Evolutionary conservation across 2,797 vertebrate species (phyloP), one percentile per base, ranked within the genome.

Genomic region (Mormyrops attenuatus): DNA sequence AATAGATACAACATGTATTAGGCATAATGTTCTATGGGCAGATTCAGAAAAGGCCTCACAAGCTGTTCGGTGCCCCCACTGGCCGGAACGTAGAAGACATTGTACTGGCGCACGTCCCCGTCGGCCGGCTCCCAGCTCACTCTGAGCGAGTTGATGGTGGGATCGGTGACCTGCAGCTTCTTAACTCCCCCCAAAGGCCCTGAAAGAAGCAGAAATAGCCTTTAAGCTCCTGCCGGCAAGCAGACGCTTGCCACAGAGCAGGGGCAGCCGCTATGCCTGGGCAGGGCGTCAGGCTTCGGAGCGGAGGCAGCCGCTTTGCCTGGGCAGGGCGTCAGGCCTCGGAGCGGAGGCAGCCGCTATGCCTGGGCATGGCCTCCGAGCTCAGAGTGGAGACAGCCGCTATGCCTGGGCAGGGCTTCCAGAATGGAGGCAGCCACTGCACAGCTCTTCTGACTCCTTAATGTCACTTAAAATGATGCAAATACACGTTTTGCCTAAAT

Each of bases 81-180:
- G n/a, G 86, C 30, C 3, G 98, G 96, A 53, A 94, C 94, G n/a
- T 99, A 99, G 91, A 97, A 94, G 92, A 99, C 63, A 0, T 96
- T 97, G 11, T 99, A 99, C 89, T 98, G 97, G 50, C 97, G 96
- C 15, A 99, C 98, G 3, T 98, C 97, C 17, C 98, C 98, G 0
- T 97, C 97, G 0, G 98, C 98, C 0, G 97, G 94, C 34, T 98
- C 97, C 98, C 98, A 99, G 90, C 96, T 97, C 1, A 99, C 97
- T 63, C 97, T 97, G 69, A 99, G 96, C 86, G 97, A 97, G 94
- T 96, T 99, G 91, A 97, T 94, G 41, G 97, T 98, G 17, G 98
- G 98, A 91, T 99, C 98, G 8, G 95, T 98, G 91, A 99, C 96
- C 91, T 97, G 95, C 38, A 99, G 93, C 5, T 97, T 98, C 94